These are phyloP conservation scores for Pecten maximus DNA, from an alignment of 2,888 invertebrate genomes.

Conservation along the genomic window DNA sequence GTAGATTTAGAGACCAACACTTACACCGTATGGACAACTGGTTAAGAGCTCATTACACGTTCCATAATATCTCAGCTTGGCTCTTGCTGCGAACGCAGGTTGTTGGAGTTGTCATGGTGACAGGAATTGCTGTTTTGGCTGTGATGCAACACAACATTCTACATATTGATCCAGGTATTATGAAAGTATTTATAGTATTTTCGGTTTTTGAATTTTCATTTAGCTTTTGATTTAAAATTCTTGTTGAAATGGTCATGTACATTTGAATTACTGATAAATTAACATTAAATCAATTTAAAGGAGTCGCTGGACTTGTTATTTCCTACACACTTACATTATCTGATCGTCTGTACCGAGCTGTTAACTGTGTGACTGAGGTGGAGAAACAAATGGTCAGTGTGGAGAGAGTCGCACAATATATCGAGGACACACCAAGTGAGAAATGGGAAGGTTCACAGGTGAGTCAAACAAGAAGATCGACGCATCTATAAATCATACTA, in stretches of 20 bases:
- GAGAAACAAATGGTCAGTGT: too few species aligned
- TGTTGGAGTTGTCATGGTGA: constrained; percentile 88
- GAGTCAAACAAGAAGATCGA: too few species aligned
- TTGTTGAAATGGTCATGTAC: too few species aligned
- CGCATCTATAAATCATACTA: too few species aligned
- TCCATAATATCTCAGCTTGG: constrained; percentile 85
- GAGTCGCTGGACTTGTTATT: constrained; percentile 95
- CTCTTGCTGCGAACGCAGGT: constrained; percentile 92
- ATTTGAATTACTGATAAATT: too few species aligned
- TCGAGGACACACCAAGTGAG: too few species aligned
- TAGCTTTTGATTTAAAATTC: too few species aligned
- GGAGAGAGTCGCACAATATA: constrained; percentile 93
- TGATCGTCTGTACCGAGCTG: constrained; percentile 91
- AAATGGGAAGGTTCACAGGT: constrained; percentile 64
- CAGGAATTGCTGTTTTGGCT: constrained; percentile 88
- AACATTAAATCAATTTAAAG: constrained; percentile 81
- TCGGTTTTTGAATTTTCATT: neutral
- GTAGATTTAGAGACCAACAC: neutral
- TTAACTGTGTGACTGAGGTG: constrained; percentile 96
- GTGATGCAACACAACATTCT: constrained; percentile 90
- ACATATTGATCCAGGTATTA: constrained; percentile 88
- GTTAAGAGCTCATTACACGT: neutral
- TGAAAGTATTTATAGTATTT: neutral
- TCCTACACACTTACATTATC: constrained; percentile 96
- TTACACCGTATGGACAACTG: neutral